These are phyloP conservation scores for Morbakka virulenta DNA, from an alignment of 30 jellyfish, hydroid and myxozoan genomes.

Conservation along the genomic window DNA sequence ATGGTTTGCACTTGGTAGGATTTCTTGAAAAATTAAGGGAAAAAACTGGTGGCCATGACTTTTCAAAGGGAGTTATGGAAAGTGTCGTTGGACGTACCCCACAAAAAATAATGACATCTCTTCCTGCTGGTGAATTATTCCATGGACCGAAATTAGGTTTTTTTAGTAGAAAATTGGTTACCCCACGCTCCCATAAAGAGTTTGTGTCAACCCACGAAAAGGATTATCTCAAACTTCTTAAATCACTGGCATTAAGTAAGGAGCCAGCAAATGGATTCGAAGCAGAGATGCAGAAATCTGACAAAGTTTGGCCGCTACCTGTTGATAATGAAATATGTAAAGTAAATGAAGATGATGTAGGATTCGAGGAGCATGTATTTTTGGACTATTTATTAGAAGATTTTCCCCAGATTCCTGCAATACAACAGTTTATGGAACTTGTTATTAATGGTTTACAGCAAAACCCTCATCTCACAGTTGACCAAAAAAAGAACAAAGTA, in stretches of 20 bases:
- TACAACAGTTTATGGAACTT: slow-evolving; percentile 83
- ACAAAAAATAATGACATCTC: too few relatives aligned
- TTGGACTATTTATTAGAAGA: slow-evolving; percentile 70
- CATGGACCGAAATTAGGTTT: not conserved
- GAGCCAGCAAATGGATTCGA: slow-evolving; percentile 89
- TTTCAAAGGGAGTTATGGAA: too few relatives aligned
- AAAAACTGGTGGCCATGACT: too few relatives aligned
- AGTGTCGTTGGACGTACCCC: too few relatives aligned
- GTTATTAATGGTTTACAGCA: slow-evolving; percentile 93
- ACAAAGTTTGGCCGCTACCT: slow-evolving; percentile 81
- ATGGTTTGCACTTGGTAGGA: too few relatives aligned
- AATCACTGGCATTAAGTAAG: slow-evolving; percentile 14
- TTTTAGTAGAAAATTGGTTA: not conserved
- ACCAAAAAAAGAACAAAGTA: slow-evolving; percentile 60
- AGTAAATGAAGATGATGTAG: slow-evolving; percentile 60
- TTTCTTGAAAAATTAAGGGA: too few relatives aligned
- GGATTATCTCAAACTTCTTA: slow-evolving; percentile 10
- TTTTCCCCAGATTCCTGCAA: slow-evolving; percentile 74
- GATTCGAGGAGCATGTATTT: slow-evolving; percentile 90
- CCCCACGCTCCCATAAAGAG: not conserved
- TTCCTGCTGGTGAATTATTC: not conserved
- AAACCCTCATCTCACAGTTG: slow-evolving; percentile 81
- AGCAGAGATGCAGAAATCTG: slow-evolving; percentile 45
- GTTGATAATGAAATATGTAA: slow-evolving; percentile 84
- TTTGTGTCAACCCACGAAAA: slow-evolving; percentile 47